A percentile compares a stretch with the other conserved stretches of the same genome.
Conservation (phyloP, 2,888 invertebrate genomes). For the Hipparchia sbordonii region DNA sequence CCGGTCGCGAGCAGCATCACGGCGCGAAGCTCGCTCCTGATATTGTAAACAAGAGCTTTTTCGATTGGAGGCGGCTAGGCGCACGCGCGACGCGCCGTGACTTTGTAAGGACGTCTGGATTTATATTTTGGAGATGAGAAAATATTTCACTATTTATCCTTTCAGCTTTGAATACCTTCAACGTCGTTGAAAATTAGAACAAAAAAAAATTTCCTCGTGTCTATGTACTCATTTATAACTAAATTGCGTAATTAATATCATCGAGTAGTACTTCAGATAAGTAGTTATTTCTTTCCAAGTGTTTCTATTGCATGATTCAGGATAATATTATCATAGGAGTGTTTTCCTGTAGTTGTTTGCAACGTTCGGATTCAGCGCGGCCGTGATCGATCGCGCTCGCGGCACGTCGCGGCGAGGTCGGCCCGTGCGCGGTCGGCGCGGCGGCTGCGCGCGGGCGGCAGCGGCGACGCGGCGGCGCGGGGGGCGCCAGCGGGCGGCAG, state of each 20-base stretch:
- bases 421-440: too few species aligned
- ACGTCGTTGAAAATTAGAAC: too few species aligned
- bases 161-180: background rate
- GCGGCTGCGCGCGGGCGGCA: slow-evolving; percentile 12
- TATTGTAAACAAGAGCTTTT: slow-evolving; percentile 79
- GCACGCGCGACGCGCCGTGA: slow-evolving; percentile 53
- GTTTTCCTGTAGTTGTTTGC: background rate
- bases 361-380: background rate
- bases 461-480: slow-evolving; percentile 42
- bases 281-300: too few species aligned
- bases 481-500: slow-evolving; percentile 60
- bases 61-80: slow-evolving; percentile 72
- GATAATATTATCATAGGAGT: background rate
- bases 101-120: slow-evolving; percentile 54
- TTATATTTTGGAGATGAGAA: background rate
- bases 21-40: slow-evolving; percentile 59
- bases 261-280: too few species aligned
- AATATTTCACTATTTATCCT: background rate
- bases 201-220: too few species aligned
- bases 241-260: too few species aligned
- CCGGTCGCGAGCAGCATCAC: background rate
- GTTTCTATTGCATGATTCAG: too few species aligned
- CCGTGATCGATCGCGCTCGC: slow-evolving; percentile 1
- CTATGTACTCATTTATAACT: too few species aligned
- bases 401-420: slow-evolving; percentile 19